Base-by-base conservation (phyloP, 2,888 invertebrate species). In the Chrysolina oricalcia region DNA sequence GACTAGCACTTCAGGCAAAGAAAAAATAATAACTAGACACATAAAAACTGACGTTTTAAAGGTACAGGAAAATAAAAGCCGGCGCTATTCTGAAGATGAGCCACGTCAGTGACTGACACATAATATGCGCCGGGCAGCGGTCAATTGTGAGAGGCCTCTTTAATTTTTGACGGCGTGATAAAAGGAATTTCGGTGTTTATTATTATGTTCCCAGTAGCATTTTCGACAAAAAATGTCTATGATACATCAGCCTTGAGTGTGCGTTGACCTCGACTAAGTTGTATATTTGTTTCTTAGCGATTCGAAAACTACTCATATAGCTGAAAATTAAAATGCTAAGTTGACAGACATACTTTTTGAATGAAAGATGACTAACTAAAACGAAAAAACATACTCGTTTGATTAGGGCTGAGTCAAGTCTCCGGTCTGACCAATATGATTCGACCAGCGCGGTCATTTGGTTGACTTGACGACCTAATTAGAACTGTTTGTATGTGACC, bases 31-130 rank as follows among this genome's bases (percentile, higher is more conserved):
- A 74, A 72, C 70, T 48, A 74, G 48, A 46, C 70, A 66, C 78
- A 79, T 79, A 81, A 80, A 82, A 82, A 81, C 68, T 77, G 81
- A 80, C 81, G 82, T 82, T 82, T 82, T 72, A 77, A 80, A 81
- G 77, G 75, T 78, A 48, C 17, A 73, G 79, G 80, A 74, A 66
- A 70, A 71, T 62, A 21, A 81, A 81, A 78, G 79, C 80, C 78
- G 80, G 80, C 80, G 66, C 70, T 72, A 70, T 76, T 77, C 35
- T 59, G 59, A 59, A 59, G 59, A 59, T 9, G 59, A 59, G 35
- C 59, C 59, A 59, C 41, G 69, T 41, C 53, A 46, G 69, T 69
- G 69, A 73, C 73, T 73, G 73, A 69, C 73, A 73, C 53, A 69
- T 64, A 59, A 59, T 59, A 59, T 59, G 35, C 15, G 59, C 59